A percentile compares a stretch with the other conserved stretches of the same genome.
These are phyloP conservation scores for Aegotheles bennettii DNA, from an alignment of 2,113 vertebrate species.

Conservation along the genomic window DNA sequence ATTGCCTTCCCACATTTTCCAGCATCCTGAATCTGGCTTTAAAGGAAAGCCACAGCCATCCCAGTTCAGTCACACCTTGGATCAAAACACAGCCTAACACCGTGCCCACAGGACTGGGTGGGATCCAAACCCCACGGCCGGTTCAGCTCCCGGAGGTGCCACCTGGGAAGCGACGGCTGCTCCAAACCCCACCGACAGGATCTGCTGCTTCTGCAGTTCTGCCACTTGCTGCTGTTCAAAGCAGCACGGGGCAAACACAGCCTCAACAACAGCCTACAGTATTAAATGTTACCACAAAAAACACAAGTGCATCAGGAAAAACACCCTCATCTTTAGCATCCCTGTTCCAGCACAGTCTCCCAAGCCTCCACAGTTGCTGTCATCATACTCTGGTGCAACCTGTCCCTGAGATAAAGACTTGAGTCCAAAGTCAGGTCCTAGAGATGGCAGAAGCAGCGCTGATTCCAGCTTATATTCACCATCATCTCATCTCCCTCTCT, in stretches of 20 bases:
- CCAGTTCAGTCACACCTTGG: background rate
- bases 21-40: background rate
- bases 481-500: no score
- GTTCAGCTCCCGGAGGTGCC: background rate
- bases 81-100: background rate
- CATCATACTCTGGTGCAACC: background rate
- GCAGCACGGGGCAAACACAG: rapidly evolving
- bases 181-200: rapidly evolving
- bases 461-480: background rate
- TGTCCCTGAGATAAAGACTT: background rate
- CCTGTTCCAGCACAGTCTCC: background rate
- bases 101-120: rapidly evolving
- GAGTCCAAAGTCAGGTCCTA: background rate
- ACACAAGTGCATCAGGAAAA: background rate
- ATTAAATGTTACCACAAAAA: background rate
- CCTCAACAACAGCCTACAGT: background rate
- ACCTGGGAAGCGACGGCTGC: background rate
- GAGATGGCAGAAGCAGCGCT: background rate
- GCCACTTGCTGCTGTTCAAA: background rate
- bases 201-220: background rate
- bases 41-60: background rate
- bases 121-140: background rate
- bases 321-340: background rate
- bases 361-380: background rate
- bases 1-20: background rate